Percentiles rank a stretch among this genome's conserved stretches.
Conservation (phyloP, 2,113 vertebrate species). For the Serilophus lunatus region DNA sequence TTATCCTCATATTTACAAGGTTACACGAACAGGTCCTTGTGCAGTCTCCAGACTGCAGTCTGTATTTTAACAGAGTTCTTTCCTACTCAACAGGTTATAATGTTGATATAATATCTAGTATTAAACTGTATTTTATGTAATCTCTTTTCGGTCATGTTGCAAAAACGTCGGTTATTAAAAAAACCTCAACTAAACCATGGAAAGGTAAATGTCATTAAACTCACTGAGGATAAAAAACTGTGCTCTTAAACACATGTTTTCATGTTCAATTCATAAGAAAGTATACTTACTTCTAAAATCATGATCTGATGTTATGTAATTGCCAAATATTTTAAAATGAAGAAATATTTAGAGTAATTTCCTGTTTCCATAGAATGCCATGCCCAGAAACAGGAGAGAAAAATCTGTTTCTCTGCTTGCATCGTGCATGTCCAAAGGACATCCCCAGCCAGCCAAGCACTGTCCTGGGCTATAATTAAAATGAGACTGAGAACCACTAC, state of each 20-base stretch:
- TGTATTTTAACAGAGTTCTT: neutral
- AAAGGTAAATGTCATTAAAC: neutral
- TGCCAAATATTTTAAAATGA: neutral
- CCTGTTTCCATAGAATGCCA: neutral
- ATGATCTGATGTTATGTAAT: neutral
- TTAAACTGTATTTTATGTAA: neutral
- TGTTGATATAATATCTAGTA: neutral
- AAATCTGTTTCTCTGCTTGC: neutral
- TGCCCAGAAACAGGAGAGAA: neutral
- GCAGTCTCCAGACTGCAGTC: neutral
- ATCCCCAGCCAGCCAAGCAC: neutral
- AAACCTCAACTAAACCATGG: neutral
- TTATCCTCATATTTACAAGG: neutral
- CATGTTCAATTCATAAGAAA: neutral
- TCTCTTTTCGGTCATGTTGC: neutral
- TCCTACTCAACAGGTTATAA: neutral
- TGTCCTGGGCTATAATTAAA: neutral
- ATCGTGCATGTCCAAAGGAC: rapidly evolving
- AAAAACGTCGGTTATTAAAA: neutral
- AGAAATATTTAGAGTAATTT: neutral
- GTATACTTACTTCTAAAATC: neutral
- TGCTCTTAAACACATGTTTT: neutral
- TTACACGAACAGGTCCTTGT: neutral
- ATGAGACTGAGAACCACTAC: neutral
- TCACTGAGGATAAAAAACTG: neutral